Conservation (phyloP, 2,888 invertebrate genomes). For the Drosophila flavopinicola region DNA sequence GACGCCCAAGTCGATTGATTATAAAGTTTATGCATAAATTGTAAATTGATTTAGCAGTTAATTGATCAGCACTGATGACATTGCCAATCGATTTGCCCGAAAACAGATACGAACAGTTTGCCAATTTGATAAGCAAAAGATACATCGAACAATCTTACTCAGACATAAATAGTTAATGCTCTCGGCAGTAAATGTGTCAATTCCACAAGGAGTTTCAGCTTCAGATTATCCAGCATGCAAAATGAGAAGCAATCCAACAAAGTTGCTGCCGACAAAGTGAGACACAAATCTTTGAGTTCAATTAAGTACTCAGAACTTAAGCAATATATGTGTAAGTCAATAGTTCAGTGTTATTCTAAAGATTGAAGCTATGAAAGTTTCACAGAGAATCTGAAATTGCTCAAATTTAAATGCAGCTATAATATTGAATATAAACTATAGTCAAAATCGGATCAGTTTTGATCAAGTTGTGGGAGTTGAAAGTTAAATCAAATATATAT, state of each 20-base stretch:
- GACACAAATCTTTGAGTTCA: slow-evolving; percentile 12
- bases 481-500: no score
- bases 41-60: slow-evolving; percentile 77
- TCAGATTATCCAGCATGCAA: neutral
- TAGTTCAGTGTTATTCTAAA: no score
- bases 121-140: slow-evolving; percentile 15
- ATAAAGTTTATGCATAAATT: slow-evolving; percentile 79
- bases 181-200: slow-evolving; percentile 52
- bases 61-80: slow-evolving; percentile 67
- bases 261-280: slow-evolving; percentile 4
- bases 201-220: slow-evolving; percentile 23
- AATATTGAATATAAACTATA: no score
- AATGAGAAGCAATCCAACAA: neutral
- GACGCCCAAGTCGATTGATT: slow-evolving; percentile 69
- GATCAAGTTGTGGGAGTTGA: no score
- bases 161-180: slow-evolving; percentile 62
- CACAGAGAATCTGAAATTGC: no score
- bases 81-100: slow-evolving; percentile 47
- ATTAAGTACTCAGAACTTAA: slow-evolving; percentile 4
- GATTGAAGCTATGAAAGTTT: no score
- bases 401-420: no score
- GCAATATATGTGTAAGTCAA: no score
- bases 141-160: slow-evolving; percentile 25
- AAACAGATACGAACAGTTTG: slow-evolving; percentile 9
- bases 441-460: no score